phyloP scores from a whole-genome alignment of 2,888 invertebrate species.

The Agrotis segetum region DNA sequence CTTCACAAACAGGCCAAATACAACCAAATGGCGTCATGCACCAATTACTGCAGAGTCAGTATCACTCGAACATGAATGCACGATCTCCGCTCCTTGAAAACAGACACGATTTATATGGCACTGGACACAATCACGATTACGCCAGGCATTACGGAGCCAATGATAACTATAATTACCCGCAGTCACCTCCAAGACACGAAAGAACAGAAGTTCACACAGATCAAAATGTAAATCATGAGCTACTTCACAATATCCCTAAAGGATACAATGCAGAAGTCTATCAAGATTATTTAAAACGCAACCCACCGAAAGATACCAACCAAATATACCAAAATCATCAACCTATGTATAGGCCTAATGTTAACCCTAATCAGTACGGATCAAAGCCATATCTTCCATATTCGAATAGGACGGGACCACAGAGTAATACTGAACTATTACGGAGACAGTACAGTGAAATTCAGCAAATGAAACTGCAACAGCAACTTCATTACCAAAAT shows the following conservation, averaged over 20 bases:
- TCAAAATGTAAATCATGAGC: constrained; percentile 86
- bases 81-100: constrained; percentile 90
- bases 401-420: constrained; percentile 88
- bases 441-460: constrained; percentile 92
- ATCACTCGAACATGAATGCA: constrained; percentile 87
- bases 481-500: constrained; percentile 92
- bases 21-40: constrained; percentile 91
- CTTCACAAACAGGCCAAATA: constrained; percentile 84
- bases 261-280: constrained; percentile 92
- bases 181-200: constrained; percentile 87
- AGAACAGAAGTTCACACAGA: constrained; percentile 85
- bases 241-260: constrained; percentile 86
- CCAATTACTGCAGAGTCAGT: constrained; percentile 88
- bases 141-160: constrained; percentile 90
- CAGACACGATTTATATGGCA: constrained; percentile 91
- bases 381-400: constrained; percentile 89
- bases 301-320: constrained; percentile 90
- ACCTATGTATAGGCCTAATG: constrained; percentile 86
- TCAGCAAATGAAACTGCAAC: constrained; percentile 92
- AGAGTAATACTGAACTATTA: constrained; percentile 91
- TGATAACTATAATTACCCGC: constrained; percentile 89
- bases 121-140: constrained; percentile 89
- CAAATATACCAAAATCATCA: constrained; percentile 91
- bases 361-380: constrained; percentile 87
- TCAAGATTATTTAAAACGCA: constrained; percentile 89